Base-by-base conservation (phyloP, 2,888 invertebrate genomes). In the Apamea epomidion region DNA sequence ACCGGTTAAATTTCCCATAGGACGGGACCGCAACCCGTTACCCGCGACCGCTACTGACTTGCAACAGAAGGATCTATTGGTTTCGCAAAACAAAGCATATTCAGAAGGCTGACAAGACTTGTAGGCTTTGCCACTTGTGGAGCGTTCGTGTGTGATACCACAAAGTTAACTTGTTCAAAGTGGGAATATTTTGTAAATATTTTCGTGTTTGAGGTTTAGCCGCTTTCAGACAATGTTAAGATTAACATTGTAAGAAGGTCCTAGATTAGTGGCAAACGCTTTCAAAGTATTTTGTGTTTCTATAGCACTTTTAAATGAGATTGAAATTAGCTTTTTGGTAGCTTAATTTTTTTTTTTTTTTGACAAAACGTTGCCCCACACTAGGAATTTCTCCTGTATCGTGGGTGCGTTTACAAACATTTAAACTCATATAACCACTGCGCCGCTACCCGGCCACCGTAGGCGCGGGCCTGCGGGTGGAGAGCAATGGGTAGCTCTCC, bases 1-100 rank as follows among this genome's bases (percentile, higher is more conserved):
- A 84, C 82, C 86, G 86, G 90, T 83, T 91, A 92, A 93, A 93
- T 93, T 93, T 93, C 93, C 93, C 93, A 87, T 78, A 76, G 93
- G 93, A 89, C 89, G 82, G 58, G 71, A 85, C 87, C 84, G 78
- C 82, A 83, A 78, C 81, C 81, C 73, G 81, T 68, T 80, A 78
- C 80, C 75, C 75, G 82, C 75, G 54, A 37, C 78, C 82, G 75
- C 80, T 70, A 76, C 80, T 85, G 87, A 82, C 89, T 89, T 86
- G 80, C 83, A 82, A 79, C 88, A 83, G 71, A 86, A 90, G 87
- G 87, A 90, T 90, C 87, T 89, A 92, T 92, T 88, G 89, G 88
- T 82, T 87, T 81, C 67, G 32, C 72, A 81, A 86, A 88, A 87
- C 85, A 88, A 84, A 83, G 72, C 45, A 60, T 71, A 82, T 76